Conservation (phyloP, 2,888 invertebrate species). For the Volucella zonaria region DNA sequence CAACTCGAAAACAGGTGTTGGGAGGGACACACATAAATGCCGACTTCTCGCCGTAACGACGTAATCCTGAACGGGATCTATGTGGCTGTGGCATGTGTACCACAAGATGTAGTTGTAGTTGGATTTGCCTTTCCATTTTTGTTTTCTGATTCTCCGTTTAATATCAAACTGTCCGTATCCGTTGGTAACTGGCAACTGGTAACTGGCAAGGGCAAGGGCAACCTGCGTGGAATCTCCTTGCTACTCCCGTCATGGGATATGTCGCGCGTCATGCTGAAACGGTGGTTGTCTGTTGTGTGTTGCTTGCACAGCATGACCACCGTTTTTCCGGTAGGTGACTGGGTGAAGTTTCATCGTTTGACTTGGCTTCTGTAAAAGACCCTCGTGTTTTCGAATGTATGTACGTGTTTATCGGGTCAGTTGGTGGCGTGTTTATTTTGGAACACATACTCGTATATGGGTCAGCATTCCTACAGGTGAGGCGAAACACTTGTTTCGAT, state of each 20-base stretch:
- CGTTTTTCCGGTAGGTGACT: conserved; percentile 51
- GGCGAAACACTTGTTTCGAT: background rate
- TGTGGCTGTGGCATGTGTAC: conserved; percentile 48
- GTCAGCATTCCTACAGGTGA: conserved; percentile 1
- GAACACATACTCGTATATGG: conserved; percentile 1
- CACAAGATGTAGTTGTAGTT: conserved; percentile 24
- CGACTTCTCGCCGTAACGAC: background rate
- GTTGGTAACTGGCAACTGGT: background rate
- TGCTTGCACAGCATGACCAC: conserved; percentile 64
- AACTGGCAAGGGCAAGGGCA: conserved; percentile 7
- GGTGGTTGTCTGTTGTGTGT: conserved; percentile 29
- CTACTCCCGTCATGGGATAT: conserved; percentile 52
- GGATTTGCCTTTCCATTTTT: conserved; percentile 41
- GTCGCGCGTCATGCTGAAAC: conserved; percentile 47
- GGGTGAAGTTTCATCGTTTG: conserved; percentile 50
- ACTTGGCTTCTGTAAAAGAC: conserved; percentile 40
- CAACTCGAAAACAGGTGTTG: conserved; percentile 63
- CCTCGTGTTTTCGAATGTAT: conserved; percentile 27
- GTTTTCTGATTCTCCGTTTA: conserved; percentile 43
- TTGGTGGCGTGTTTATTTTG: conserved; percentile 15
- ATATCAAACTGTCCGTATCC: conserved; percentile 36
- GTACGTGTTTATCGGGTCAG: conserved; percentile 40
- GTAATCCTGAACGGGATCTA: conserved; percentile 45
- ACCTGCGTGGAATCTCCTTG: conserved; percentile 65
- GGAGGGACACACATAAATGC: conserved; percentile 26